Conservation (phyloP, 2,888 invertebrate genomes). For the Meganola albula region DNA sequence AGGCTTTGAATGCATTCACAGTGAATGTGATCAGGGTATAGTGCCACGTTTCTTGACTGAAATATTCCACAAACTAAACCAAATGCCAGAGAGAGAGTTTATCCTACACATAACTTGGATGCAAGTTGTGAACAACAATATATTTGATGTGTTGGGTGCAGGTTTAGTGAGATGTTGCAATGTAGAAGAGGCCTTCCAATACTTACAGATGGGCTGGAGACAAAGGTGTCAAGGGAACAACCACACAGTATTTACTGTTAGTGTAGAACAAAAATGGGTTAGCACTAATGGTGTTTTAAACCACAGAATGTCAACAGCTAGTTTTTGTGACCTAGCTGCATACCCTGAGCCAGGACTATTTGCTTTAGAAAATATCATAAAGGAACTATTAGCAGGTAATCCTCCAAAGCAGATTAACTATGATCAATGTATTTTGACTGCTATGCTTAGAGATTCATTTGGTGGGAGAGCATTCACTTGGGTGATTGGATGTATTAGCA, state of each 20-base stretch:
- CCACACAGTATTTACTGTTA: conserved; percentile 84
- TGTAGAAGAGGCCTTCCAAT: conserved; percentile 85
- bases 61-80: conserved; percentile 81
- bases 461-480: conserved; percentile 86
- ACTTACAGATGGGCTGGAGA: conserved; percentile 82
- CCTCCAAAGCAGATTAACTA: conserved; percentile 75
- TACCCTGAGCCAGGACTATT: conserved; percentile 81
- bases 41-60: conserved; percentile 84
- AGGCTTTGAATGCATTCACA: conserved; percentile 75
- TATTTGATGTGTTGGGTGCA: conserved; percentile 77
- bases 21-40: conserved; percentile 84
- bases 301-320: conserved; percentile 84
- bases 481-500: conserved; percentile 84
- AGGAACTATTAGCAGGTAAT: conserved; percentile 73
- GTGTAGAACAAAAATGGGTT: conserved; percentile 86
- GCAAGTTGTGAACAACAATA: conserved; percentile 83
- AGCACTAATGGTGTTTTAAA: conserved; percentile 81
- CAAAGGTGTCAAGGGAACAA: conserved; percentile 74
- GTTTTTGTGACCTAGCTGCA: conserved; percentile 82
- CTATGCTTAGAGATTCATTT: conserved; percentile 84
- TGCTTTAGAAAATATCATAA: conserved; percentile 82
- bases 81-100: conserved; percentile 81
- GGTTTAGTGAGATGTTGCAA: conserved; percentile 76
- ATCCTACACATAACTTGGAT: conserved; percentile 84
- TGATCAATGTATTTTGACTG: conserved; percentile 82